Percentiles rank a stretch among this genome's conserved stretches.
Evolutionary conservation across 2,888 invertebrate species (phyloP).

Genomic region (Nineta flava): DNA sequence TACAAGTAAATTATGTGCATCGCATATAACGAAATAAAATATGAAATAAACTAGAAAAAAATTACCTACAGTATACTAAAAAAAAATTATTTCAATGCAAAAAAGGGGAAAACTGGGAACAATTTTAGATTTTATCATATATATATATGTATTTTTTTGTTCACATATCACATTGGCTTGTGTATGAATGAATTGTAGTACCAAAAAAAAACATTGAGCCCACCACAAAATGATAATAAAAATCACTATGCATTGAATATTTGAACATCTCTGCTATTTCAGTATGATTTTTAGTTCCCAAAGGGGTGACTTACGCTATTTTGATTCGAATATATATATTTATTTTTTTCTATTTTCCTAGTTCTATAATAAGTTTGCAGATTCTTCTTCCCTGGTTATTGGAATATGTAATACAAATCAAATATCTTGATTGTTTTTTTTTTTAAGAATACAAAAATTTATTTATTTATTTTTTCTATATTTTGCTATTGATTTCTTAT

Average conservation of each 20-base stretch:
- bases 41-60: no score
- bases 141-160: neutral
- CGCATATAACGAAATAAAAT: no score
- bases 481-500: no score
- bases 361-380: no score
- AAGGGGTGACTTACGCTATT: conserved; percentile 17
- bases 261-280: conserved; percentile 8
- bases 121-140: conserved; percentile 3
- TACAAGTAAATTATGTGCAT: no score
- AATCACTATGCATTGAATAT: conserved; percentile 29
- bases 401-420: no score
- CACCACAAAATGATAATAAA: conserved; percentile 26
- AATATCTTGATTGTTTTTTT: no score
- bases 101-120: conserved; percentile 4
- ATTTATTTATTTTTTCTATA: no score
- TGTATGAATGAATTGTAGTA: no score
- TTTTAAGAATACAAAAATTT: no score
- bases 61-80: neutral
- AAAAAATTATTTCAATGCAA: conserved; percentile 1
- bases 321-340: conserved; percentile 7
- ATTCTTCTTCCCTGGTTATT: no score
- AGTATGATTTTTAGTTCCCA: conserved; percentile 13
- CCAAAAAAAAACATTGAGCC: neutral
- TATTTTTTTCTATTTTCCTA: neutral
- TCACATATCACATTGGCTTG: neutral